phyloP scores from a whole-genome alignment of 2,797 vertebrate genomes.

The Vultur gryphus region DNA sequence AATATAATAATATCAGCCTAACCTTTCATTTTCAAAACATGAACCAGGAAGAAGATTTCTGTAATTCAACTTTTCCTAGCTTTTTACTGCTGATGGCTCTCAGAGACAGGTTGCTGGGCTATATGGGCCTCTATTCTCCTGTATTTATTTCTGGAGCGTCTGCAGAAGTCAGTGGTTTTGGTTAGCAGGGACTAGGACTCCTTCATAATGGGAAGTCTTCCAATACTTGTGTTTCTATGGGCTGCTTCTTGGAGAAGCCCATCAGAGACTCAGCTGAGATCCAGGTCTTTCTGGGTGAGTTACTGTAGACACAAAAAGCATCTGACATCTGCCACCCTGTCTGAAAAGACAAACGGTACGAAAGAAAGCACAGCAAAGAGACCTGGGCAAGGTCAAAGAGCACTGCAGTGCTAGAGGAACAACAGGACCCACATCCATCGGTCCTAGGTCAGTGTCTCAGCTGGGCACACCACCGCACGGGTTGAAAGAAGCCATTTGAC shows the following conservation, averaged over 20 bases:
- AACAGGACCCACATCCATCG: neutral
- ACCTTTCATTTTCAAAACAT: neutral
- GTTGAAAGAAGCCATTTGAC: neutral
- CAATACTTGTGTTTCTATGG: neutral
- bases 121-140: neutral
- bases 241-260: neutral
- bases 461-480: fast-evolving
- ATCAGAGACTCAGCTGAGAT: neutral
- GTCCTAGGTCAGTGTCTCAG: neutral
- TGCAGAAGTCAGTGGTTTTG: neutral
- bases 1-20: neutral
- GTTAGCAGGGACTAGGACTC: neutral
- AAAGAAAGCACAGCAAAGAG: neutral
- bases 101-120: neutral
- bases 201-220: neutral
- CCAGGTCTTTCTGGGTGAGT: neutral
- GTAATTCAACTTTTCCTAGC: neutral
- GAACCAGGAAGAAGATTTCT: neutral
- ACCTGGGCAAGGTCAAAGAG: neutral
- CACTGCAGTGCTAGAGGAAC: neutral
- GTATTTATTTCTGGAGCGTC: neutral
- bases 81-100: neutral
- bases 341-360: neutral
- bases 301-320: neutral
- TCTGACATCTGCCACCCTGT: neutral